Conservation (phyloP, 2,113 vertebrate genomes). For the Phalacrocorax carbo region DNA sequence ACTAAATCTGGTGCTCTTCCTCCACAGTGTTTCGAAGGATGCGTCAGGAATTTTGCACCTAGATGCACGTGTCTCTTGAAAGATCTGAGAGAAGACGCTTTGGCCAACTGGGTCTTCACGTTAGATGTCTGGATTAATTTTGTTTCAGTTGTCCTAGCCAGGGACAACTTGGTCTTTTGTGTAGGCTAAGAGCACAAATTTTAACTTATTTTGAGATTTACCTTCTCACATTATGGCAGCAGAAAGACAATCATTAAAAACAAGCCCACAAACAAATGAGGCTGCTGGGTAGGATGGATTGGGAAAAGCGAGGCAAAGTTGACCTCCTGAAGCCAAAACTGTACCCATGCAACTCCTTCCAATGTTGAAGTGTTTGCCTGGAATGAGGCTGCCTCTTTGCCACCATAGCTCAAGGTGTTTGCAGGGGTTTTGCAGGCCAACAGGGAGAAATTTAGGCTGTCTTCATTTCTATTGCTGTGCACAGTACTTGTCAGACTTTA, state of each 20-base stretch:
- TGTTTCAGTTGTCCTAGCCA: background rate
- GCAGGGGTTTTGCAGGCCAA: background rate
- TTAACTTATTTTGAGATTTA: background rate
- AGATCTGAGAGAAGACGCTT: background rate
- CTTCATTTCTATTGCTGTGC: background rate
- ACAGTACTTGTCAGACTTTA: background rate
- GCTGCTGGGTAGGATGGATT: background rate
- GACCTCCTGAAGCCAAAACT: background rate
- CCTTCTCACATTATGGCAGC: background rate
- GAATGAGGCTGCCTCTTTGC: background rate
- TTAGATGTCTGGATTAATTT: background rate
- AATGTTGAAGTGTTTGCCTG: fast-evolving
- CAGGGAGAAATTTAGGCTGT: background rate
- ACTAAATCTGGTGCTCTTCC: background rate
- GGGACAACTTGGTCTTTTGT: no score
- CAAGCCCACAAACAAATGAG: background rate
- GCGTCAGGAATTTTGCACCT: background rate
- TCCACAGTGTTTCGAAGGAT: background rate
- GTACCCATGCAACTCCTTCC: background rate
- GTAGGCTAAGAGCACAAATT: background rate
- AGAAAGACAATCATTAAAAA: background rate
- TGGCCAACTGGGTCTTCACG: background rate
- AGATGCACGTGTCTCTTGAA: background rate
- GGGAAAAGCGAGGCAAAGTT: background rate
- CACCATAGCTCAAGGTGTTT: background rate